phyloP scores from a whole-genome alignment of 2,797 vertebrate species.

The Rhodeus uyekii region DNA sequence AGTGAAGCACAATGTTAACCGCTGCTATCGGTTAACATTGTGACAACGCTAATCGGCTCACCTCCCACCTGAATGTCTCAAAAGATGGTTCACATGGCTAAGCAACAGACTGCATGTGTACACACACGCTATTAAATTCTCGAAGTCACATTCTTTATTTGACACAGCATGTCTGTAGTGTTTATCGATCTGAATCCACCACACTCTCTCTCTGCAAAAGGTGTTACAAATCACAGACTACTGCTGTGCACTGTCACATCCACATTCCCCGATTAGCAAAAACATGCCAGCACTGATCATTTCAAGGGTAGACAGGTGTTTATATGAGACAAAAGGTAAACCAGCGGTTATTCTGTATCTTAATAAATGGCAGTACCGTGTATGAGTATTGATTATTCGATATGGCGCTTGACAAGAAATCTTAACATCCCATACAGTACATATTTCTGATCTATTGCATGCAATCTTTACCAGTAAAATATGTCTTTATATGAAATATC shows the following conservation, averaged over 20 bases:
- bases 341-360: not conserved
- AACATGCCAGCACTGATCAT: constrained; percentile 18
- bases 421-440: not conserved
- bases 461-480: not conserved
- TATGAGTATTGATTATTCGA: not conserved
- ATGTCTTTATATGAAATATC: not conserved
- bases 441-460: not conserved
- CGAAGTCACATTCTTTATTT: constrained; percentile 17
- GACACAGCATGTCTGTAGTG: constrained; percentile 34
- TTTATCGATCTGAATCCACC: constrained; percentile 49
- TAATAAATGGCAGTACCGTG: not conserved
- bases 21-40: too few species aligned
- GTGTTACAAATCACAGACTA: constrained; percentile 45
- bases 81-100: constrained; percentile 7
- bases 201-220: constrained; percentile 7
- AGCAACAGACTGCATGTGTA: constrained; percentile 6
- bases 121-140: constrained; percentile 8
- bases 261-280: not conserved
- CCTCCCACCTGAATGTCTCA: constrained; percentile 12
- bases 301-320: constrained; percentile 21
- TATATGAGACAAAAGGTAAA: not conserved
- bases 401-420: not conserved
- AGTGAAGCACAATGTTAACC: not conserved
- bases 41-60: constrained; percentile 17
- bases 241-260: constrained; percentile 22